Evolutionary conservation across 2,888 invertebrate genomes (phyloP).

Genomic region (Netelia melanura): DNA sequence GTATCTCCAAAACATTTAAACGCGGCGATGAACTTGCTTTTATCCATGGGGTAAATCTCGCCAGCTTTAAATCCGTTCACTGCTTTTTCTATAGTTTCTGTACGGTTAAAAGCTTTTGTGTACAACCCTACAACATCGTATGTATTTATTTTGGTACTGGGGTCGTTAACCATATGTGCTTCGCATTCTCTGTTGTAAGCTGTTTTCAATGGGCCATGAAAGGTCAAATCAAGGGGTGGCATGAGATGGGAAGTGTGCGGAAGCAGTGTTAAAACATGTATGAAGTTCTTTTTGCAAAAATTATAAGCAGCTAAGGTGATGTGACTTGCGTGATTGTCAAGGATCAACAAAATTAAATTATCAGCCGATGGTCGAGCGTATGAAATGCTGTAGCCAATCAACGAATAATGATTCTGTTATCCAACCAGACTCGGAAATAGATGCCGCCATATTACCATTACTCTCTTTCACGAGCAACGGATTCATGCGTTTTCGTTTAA

Average conservation of each 20-base stretch:
- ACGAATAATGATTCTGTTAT: conserved; percentile 60
- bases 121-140: conserved; percentile 60
- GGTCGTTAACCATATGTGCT: conserved; percentile 45
- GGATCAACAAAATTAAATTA: neutral
- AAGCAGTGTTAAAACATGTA: conserved; percentile 69
- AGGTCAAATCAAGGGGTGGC: conserved; percentile 70
- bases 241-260: conserved; percentile 71
- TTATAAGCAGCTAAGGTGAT: neutral
- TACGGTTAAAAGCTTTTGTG: conserved; percentile 52
- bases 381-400: conserved; percentile 68
- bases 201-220: conserved; percentile 71
- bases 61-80: conserved; percentile 52
- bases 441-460: conserved; percentile 24
- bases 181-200: conserved; percentile 64
- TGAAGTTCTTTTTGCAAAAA: conserved; percentile 63
- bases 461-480: conserved; percentile 6
- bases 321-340: conserved; percentile 19
- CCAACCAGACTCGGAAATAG: conserved; percentile 56
- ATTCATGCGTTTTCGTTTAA: conserved; percentile 71
- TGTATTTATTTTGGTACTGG: conserved; percentile 46
- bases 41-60: conserved; percentile 54
- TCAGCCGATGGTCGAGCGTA: conserved; percentile 47
- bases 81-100: conserved; percentile 58
- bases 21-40: neutral
- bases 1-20: too few relatives aligned